phyloP scores from a whole-genome alignment of 2,113 vertebrate species.

The Calonectris borealis region DNA sequence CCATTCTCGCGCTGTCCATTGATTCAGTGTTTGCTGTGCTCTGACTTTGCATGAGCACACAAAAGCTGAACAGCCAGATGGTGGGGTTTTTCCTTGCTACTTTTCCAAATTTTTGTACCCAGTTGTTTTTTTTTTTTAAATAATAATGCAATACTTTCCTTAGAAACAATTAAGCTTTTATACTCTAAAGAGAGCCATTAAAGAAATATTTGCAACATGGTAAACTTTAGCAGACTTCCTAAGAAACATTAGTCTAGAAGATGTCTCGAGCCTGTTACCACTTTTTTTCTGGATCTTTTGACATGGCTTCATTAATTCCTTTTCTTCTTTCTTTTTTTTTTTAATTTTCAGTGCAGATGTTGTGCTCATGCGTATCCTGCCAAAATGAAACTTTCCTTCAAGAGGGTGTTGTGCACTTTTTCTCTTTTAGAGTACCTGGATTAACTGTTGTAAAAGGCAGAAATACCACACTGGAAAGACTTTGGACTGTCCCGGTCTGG shows the following conservation, averaged over 20 bases:
- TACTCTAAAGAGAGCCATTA: neutral
- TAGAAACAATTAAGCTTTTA: neutral
- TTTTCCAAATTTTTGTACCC: neutral
- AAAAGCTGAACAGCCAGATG: neutral
- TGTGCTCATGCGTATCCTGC: neutral
- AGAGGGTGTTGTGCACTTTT: neutral
- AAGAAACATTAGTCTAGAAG: neutral
- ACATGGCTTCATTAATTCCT: neutral
- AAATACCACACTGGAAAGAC: neutral
- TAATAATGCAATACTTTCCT: neutral
- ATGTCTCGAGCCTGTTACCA: neutral
- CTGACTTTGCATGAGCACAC: neutral
- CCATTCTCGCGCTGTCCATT: rapidly evolving
- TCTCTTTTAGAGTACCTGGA: neutral
- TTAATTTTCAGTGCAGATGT: neutral
- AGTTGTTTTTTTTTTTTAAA: neutral
- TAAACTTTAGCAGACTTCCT: neutral
- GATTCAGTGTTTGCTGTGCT: neutral
- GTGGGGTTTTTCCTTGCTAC: neutral
- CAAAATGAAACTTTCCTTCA: neutral
- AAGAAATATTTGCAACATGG: neutral
- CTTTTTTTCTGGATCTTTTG: neutral
- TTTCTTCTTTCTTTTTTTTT: neutral
- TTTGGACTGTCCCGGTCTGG: neutral
- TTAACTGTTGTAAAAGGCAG: neutral